phyloP scores from a whole-genome alignment of 2,888 invertebrate species.

The Lasioglossum oenotherae region DNA sequence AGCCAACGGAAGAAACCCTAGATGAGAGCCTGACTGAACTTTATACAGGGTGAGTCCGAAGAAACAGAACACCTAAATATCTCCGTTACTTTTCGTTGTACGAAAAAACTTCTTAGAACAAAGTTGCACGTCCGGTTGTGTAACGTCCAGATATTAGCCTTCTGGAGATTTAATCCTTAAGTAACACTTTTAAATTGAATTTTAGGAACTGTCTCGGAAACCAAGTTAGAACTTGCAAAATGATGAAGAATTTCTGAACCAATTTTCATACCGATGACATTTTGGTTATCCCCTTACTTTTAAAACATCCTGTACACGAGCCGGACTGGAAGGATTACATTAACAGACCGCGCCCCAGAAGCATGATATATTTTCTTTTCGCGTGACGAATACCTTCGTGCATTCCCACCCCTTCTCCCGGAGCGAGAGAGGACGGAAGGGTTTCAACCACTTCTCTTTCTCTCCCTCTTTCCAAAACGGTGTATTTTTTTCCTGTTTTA shows the following conservation, averaged over 20 bases:
- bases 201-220: neutral
- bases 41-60: too few species aligned
- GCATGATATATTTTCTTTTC: slow-evolving; percentile 65
- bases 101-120: too few species aligned
- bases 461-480: neutral
- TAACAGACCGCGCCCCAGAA: slow-evolving; percentile 47
- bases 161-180: neutral
- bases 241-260: neutral
- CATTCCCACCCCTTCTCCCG: neutral
- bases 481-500: neutral
- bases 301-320: slow-evolving; percentile 14
- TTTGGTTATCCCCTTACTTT: neutral
- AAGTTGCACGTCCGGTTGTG: too few species aligned
- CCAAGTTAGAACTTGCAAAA: neutral
- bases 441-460: neutral
- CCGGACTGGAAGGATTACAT: slow-evolving; percentile 46
- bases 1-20: too few species aligned
- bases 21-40: too few species aligned
- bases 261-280: neutral
- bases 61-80: too few species aligned
- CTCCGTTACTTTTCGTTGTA: too few species aligned
- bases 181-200: neutral
- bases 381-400: slow-evolving; percentile 65
- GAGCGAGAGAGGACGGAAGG: neutral
- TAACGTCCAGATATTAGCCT: too few species aligned